Evolutionary conservation across 2,113 vertebrate genomes (phyloP).

Genomic region (Catharus fuscescens): DNA sequence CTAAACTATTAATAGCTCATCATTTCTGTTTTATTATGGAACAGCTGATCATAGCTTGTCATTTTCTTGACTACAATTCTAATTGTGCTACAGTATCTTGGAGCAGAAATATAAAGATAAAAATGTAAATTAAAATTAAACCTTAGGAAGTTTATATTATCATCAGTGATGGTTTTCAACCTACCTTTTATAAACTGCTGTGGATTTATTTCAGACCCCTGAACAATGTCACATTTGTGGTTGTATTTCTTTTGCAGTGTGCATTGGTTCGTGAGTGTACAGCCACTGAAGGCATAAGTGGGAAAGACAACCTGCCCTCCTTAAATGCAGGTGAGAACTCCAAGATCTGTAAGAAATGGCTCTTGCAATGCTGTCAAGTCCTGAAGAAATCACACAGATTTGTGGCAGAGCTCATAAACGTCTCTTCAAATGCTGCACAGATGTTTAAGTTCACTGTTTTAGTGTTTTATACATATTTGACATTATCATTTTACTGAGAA

Average conservation of each 20-base stretch:
- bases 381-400: not conserved
- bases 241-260: conserved; percentile 78
- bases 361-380: not conserved
- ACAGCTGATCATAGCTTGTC: not conserved
- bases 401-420: not conserved
- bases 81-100: not conserved
- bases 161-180: not conserved
- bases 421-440: not conserved
- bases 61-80: not conserved
- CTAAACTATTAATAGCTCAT: not conserved
- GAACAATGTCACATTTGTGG: not conserved
- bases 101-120: not conserved
- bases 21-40: not conserved
- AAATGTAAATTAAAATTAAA: not conserved
- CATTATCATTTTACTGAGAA: not conserved
- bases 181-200: not conserved
- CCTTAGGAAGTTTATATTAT: not conserved
- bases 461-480: not conserved
- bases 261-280: conserved; percentile 86
- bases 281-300: conserved; percentile 72
- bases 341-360: not conserved
- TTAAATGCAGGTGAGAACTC: conserved; percentile 86
- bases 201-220: not conserved
- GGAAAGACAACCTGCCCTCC: conserved; percentile 84
- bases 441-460: not conserved